Evolutionary conservation across 2,797 vertebrate genomes (phyloP).

Genomic region (Holocentrus rufus): DNA sequence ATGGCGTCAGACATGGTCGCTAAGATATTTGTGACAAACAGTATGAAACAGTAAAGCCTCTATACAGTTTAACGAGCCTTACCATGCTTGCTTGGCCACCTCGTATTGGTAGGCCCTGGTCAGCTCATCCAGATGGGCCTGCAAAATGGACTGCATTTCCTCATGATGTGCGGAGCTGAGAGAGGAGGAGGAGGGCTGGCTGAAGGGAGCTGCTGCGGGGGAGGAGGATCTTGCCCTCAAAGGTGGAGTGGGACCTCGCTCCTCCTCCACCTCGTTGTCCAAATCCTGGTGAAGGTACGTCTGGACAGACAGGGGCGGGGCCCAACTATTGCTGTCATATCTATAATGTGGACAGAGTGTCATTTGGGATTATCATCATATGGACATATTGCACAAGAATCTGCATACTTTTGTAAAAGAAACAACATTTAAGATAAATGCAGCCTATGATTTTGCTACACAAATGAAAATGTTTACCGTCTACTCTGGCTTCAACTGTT

Average conservation of each 20-base stretch:
- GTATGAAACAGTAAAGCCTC: too few relatives aligned
- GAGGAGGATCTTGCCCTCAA: constrained; percentile 93
- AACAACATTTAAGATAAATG: too few relatives aligned
- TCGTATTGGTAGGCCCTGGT: constrained; percentile 96
- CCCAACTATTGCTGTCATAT: constrained; percentile 92
- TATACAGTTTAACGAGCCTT: constrained; percentile 44
- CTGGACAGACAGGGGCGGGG: constrained; percentile 89
- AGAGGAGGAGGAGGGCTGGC: constrained; percentile 89
- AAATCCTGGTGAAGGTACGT: constrained; percentile 91
- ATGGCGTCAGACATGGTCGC: too few relatives aligned
- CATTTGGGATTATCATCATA: neutral
- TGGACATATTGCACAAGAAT: neutral
- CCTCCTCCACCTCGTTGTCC: constrained; percentile 90
- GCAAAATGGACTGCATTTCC: constrained; percentile 95
- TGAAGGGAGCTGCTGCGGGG: constrained; percentile 86
- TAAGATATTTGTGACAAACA: too few relatives aligned
- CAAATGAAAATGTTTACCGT: too few relatives aligned
- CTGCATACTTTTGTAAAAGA: neutral
- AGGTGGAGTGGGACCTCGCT: constrained; percentile 91
- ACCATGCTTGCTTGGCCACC: constrained; percentile 94
- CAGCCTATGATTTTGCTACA: too few relatives aligned
- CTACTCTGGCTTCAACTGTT: too few relatives aligned
- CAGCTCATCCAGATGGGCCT: constrained; percentile 93
- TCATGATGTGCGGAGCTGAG: constrained; percentile 94
- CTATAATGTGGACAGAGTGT: constrained; percentile 71